Conservation (phyloP, 2,888 invertebrate species). For the Rhogogaster chlorosoma region DNA sequence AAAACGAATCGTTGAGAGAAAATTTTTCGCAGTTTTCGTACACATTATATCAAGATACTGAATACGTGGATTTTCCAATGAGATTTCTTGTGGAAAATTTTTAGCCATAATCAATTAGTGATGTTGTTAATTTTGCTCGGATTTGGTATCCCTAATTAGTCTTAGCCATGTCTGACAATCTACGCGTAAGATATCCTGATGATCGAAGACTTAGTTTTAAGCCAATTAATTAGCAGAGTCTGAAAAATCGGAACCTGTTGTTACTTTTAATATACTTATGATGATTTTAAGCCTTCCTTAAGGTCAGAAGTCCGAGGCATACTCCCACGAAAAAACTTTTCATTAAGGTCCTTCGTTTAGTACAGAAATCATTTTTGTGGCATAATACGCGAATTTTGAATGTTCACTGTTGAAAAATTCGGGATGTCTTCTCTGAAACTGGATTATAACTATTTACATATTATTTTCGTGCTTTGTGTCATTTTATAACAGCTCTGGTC, state of each 20-base stretch:
- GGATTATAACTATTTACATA: not conserved
- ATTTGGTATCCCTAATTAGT: not conserved
- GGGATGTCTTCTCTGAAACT: not conserved
- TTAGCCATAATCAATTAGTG: not conserved
- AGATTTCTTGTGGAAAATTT: not conserved
- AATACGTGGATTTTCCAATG: not conserved
- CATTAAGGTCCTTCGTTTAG: not conserved
- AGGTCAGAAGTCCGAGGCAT: not conserved
- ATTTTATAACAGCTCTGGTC: not conserved
- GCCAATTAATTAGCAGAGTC: not conserved
- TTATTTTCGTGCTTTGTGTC: not conserved
- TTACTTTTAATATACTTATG: not conserved
- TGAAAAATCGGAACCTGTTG: not conserved
- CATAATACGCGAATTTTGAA: not conserved
- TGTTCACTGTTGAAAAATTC: not conserved
- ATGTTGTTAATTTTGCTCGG: not conserved
- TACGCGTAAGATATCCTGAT: not conserved
- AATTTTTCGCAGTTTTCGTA: not conserved
- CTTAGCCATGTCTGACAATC: not conserved
- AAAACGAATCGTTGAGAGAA: too few relatives aligned
- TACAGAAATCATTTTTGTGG: not conserved
- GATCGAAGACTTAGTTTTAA: not conserved
- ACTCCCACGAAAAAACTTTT: not conserved
- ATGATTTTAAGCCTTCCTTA: not conserved
- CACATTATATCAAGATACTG: not conserved